Conservation (phyloP, 2,888 invertebrate species). For the Nephrotoma guestfalica region DNA sequence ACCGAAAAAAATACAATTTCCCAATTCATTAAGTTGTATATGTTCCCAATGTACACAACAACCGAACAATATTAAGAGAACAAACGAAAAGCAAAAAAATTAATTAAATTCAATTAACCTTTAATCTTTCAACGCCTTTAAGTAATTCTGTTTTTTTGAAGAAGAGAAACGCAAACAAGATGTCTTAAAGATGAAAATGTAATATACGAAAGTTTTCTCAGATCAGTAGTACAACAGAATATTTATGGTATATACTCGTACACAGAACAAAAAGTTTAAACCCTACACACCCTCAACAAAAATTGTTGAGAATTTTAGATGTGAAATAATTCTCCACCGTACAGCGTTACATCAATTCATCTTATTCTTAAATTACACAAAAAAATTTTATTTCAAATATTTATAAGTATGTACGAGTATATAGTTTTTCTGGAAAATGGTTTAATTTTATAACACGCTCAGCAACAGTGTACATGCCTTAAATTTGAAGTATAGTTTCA, state of each 20-base stretch:
- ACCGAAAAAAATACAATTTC: neutral
- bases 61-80: neutral
- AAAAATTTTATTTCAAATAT: neutral
- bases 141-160: neutral
- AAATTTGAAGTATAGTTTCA: neutral
- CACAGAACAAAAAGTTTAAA: neutral
- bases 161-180: neutral
- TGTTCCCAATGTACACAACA: neutral
- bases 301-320: neutral
- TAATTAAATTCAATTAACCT: neutral
- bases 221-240: neutral
- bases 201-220: neutral
- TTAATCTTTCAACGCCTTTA: neutral
- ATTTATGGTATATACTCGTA: neutral
- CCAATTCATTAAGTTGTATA: neutral
- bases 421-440: neutral
- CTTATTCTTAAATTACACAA: neutral
- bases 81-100: neutral
- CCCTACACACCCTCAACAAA: neutral
- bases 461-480: neutral
- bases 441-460: neutral
- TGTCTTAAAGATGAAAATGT: neutral
- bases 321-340: neutral
- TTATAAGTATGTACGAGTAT: neutral
- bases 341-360: neutral